These are phyloP conservation scores for Penaeus chinensis DNA, from an alignment of 1,140 invertebrate species.

Conservation along the genomic window DNA sequence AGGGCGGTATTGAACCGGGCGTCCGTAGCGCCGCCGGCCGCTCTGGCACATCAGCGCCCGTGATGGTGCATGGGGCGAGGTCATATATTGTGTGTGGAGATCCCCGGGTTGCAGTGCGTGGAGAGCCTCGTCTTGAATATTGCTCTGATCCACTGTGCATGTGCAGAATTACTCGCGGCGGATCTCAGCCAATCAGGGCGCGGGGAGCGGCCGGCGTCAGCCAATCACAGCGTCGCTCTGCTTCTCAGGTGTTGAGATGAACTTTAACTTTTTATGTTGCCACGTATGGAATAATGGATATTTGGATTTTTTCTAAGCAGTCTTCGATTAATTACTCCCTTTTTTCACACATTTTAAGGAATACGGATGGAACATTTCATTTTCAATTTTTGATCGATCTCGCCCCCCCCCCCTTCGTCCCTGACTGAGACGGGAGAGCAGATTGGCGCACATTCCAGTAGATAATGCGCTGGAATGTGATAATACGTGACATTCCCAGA, in stretches of 20 bases:
- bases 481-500: conserved; percentile 6
- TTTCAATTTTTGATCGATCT: no score
- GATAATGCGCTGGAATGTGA: conserved; percentile 15
- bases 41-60: not conserved
- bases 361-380: not conserved
- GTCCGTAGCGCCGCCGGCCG: no score
- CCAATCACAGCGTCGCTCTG: conserved; percentile 28
- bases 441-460: no score
- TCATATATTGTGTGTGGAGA: not conserved
- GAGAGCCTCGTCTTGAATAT: conserved; percentile 35
- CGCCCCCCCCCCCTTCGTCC: no score
- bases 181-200: conserved; percentile 36
- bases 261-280: conserved; percentile 28
- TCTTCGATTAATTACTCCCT: conserved; percentile 38
- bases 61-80: not conserved
- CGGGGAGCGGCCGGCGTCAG: not conserved
- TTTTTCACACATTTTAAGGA: not conserved
- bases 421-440: not conserved
- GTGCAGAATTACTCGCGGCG: conserved; percentile 45
- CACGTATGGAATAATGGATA: conserved; percentile 41
- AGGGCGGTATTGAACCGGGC: no score
- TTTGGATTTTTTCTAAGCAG: not conserved
- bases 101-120: not conserved
- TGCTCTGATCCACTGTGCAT: conserved; percentile 33
- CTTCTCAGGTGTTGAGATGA: conserved; percentile 47